A percentile compares a stretch with the other conserved stretches of the same genome.
Conservation (phyloP, 2,888 invertebrate species). For the Aphodius sticticus region DNA sequence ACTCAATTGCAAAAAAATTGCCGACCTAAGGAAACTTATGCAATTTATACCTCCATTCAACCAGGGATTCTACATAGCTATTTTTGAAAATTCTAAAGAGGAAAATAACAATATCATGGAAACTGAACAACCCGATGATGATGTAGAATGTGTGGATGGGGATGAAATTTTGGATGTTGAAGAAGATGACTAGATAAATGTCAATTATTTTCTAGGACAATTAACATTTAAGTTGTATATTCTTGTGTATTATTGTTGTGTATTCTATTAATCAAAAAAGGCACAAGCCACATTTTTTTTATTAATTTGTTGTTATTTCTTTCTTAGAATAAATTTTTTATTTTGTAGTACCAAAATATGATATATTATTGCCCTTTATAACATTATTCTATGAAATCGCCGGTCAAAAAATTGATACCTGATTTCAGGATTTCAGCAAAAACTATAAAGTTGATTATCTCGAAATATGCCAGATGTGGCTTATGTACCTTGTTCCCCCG, state of each 20-base stretch:
- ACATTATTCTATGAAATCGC: not conserved
- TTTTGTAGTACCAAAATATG: not conserved
- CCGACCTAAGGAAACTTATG: not conserved
- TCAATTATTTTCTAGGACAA: no score
- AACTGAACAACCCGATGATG: not conserved
- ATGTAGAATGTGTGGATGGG: not conserved
- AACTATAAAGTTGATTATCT: not conserved
- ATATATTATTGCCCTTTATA: not conserved
- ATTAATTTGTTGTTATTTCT: not conserved
- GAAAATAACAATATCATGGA: not conserved
- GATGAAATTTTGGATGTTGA: no score
- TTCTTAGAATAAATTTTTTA: not conserved
- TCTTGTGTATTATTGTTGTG: not conserved
- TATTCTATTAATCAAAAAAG: not conserved
- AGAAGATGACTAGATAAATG: no score
- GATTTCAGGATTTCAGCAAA: not conserved
- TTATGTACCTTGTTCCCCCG: not conserved
- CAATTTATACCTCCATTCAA: not conserved
- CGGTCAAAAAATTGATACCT: not conserved
- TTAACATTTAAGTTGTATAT: not conserved
- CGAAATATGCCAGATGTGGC: not conserved
- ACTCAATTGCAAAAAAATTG: not conserved
- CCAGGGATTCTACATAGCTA: no score
- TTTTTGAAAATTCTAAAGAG: not conserved
- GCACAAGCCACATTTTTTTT: not conserved